Conservation (phyloP, 1,140 invertebrate genomes). For the Eurosta solidaginis region DNA sequence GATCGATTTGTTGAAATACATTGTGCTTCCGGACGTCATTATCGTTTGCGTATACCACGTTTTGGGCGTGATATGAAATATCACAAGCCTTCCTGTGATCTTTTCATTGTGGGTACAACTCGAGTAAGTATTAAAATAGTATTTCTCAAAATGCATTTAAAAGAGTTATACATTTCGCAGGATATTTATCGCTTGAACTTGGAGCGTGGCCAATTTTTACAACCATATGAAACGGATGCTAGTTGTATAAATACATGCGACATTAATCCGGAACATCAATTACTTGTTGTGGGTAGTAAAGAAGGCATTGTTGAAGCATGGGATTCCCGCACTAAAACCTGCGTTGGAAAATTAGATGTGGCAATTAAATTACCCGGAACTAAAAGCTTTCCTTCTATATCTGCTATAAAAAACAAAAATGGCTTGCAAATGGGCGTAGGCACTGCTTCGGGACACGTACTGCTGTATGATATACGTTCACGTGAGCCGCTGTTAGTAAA, state of each 20-base stretch:
- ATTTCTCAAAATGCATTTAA: background rate
- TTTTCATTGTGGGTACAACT: slow-evolving; percentile 88
- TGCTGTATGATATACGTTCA: slow-evolving; percentile 94
- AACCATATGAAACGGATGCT: slow-evolving; percentile 77
- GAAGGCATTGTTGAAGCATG: slow-evolving; percentile 94
- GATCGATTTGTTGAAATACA: slow-evolving; percentile 96
- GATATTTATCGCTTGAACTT: slow-evolving; percentile 96
- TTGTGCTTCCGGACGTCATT: slow-evolving; percentile 88
- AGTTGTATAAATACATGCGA: slow-evolving; percentile 82
- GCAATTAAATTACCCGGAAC: slow-evolving; percentile 67
- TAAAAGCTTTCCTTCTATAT: slow-evolving; percentile 61
- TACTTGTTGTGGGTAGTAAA: slow-evolving; percentile 86
- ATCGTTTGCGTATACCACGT: slow-evolving; percentile 88
- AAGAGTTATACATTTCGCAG: slow-evolving; percentile 47
- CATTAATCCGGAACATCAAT: slow-evolving; percentile 87
- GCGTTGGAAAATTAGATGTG: slow-evolving; percentile 84
- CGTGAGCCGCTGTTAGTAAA: slow-evolving; percentile 87
- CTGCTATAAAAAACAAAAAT: slow-evolving; percentile 80
- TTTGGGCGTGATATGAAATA: slow-evolving; percentile 95
- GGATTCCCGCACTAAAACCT: slow-evolving; percentile 82
- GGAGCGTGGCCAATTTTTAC: slow-evolving; percentile 92
- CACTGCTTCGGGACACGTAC: slow-evolving; percentile 88
- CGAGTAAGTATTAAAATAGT: slow-evolving; percentile 61
- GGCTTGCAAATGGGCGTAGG: slow-evolving; percentile 87
- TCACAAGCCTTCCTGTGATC: slow-evolving; percentile 87